Evolutionary conservation across 2,113 vertebrate species (phyloP), one percentile per base, ranked within the genome.

Genomic region (Crypturellus undulatus): DNA sequence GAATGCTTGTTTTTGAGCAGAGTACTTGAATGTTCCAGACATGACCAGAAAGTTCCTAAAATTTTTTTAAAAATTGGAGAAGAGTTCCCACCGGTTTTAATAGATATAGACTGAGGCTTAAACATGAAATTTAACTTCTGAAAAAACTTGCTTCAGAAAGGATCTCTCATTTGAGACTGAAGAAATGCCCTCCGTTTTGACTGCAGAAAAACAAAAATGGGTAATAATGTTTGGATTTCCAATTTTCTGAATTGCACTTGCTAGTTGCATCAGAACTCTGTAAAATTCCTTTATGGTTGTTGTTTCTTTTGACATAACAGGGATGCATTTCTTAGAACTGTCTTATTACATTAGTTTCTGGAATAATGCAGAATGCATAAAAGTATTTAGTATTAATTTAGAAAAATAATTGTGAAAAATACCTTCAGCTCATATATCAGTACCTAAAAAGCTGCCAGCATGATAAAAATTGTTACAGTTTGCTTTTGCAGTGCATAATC

Each of bases 401-500:
- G 51, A 92, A 69, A 45, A 79, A 83, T 67, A 81, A 19, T 68
- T 0, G 11, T 25, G 30, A 34, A 63, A 94, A 87, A 62, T 70
- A 40, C 36, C 36, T 86, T 36, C 24, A 81, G 47, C 21, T 83
- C 47, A 45, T 20, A 24, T 38, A 52, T 38, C 36, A n/a, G 2
- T 73, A 60, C 38, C 71, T 54, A 58, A 34, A 76, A 82, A 92
- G 30, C 62, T 90, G 42, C 36, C 26, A 20, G 83, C 47, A 42
- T 75, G 54, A 26, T 68, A 72, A 49, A 76, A 72, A 73, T 90
- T 67, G 65, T 42, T 47, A 9, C 56, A n/a, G 51, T 82, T 91
- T 94, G 52, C 58, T 96, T 96, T 89, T 93, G 12, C 42, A 69
- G 2, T 79, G 62, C 70, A 93, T 75, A 94, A 79, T 96, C 94